Evolutionary conservation across 2,888 invertebrate genomes (phyloP), one percentile per base, ranked within the genome.

Genomic region (Cephus pygmeus): DNA sequence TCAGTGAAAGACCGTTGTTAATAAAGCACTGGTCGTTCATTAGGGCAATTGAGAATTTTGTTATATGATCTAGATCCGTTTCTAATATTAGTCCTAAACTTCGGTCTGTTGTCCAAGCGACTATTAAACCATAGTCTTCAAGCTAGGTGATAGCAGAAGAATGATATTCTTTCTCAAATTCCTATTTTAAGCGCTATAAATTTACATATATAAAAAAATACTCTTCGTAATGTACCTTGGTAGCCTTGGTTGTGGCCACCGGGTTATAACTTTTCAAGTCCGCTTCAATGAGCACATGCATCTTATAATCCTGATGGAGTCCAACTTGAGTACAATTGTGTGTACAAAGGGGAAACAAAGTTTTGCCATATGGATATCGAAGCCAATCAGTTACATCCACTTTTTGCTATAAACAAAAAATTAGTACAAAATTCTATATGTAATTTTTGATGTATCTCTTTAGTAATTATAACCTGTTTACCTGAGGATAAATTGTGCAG

Each of bases 41-140:
- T 91, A 96, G 95, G 85, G 95, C 94, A 82, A 95, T 94, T 75
- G 95, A 94, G 81, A 97, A 93, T 84, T 95, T 93, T 80, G 96
- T 95, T 74, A 97, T 93, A 86, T 95, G 94, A 87, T 95, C 95
- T 84, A 96, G 93, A 89, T 97, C 96, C 73, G 96, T 96, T 90
- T 95, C 95, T 78, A 97, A 87, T 81, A 97, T 94, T 83, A 96
- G 92, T 76, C 95, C 95, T 87, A 97, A 94, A 88, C 94, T 94
- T 82, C 95, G 94, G 76, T 95, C 94, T 76, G 95, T 95, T 87
- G 95, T 96, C 97, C 97, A 97, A 36, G 96, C 96, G 78, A 96
- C 92, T 75, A 96, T 94, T 88, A 95, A 94, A 78, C 97, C 97
- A 91, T 96, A 96, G 86, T 95, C 94, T 89, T 97, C 96, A 87